Evolutionary conservation across 2,797 vertebrate genomes (phyloP), one percentile per base, ranked within the genome.

Genomic region (Syngnathus rostellatus): DNA sequence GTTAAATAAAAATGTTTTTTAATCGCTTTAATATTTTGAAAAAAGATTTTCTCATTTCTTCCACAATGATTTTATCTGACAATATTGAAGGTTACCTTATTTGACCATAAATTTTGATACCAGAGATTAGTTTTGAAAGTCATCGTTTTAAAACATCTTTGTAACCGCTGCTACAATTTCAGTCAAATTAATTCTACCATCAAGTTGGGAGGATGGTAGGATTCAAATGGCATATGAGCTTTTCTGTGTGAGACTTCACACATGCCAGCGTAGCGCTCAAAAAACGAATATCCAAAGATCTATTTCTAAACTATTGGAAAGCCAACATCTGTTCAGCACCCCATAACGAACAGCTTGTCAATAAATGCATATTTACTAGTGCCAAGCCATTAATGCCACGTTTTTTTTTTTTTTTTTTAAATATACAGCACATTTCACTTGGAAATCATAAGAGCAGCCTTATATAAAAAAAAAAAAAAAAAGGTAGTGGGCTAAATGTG

Each of bases 401-500:
- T 48, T 19, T 19, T 45, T 19, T n/a, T 48, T 19, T 19, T 17
- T 45, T 19, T 19, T 9, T 21, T 17, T 50, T 50, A 0, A 53
- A 54, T 54, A 21, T 10, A 54, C 51, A 23, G 21, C 11, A 23
- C 11, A 17, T 11, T 54, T 54, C 2, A 59, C 31, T 39, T 38
- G 37, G n/a, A 59, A 58, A 59, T 8, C 8, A 2, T 37, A 59
- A 2, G 57, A 16, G 37, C 38, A 58, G 55, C 31, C 31, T 16
- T 54, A 8, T 12, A 38, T 9, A 39, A 8, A 54, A n/a, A 50
- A 6, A 12, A 25, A 41, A 9, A 40, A 41, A 8, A 2, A 41
- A 41, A 63, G 45, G 10, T 48, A 53, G 55, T 39, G 6, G 40
- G 66, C 43, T 37, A 66, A 66, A 67, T 66, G 46, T 63, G 68